phyloP scores from a whole-genome alignment of 2,888 invertebrate genomes.

The Xylota segnis region DNA sequence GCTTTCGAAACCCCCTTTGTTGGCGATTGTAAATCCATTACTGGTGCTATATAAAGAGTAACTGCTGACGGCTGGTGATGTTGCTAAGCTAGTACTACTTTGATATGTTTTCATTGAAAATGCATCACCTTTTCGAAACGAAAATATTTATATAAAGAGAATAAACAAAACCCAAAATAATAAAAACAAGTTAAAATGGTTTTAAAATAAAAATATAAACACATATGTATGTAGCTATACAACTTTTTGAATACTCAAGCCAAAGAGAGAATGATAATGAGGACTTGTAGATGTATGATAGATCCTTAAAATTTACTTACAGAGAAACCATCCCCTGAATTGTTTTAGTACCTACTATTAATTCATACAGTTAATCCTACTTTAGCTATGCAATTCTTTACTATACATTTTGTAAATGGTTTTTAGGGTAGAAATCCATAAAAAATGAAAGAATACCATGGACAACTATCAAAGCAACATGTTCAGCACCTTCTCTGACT shows the following conservation, averaged over 20 bases:
- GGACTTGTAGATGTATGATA: background rate
- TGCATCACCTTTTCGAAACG: conserved; percentile 82
- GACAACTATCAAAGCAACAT: too few relatives aligned
- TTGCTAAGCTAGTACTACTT: conserved; percentile 85
- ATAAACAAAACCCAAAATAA: conserved; percentile 77
- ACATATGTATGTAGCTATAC: conserved; percentile 25
- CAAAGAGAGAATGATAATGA: background rate
- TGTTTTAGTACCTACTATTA: too few relatives aligned
- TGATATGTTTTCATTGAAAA: conserved; percentile 85
- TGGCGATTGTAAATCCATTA: conserved; percentile 80
- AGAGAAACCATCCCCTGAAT: conserved; percentile 2
- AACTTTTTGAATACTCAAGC: background rate
- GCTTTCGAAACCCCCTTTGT: conserved; percentile 70
- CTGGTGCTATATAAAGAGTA: conserved; percentile 84
- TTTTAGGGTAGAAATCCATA: too few relatives aligned
- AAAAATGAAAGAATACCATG: too few relatives aligned
- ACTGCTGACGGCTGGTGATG: conserved; percentile 84
- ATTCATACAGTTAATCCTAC: too few relatives aligned
- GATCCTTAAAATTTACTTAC: conserved; percentile 1
- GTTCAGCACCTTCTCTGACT: too few relatives aligned
- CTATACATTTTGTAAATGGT: too few relatives aligned
- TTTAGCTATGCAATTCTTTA: too few relatives aligned
- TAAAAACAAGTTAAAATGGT: conserved; percentile 30
- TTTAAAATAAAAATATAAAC: conserved; percentile 70
- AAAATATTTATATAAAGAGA: conserved; percentile 46